These are phyloP conservation scores for Adrianichthys oophorus DNA, from an alignment of 2,797 vertebrate genomes.

Conservation along the genomic window DNA sequence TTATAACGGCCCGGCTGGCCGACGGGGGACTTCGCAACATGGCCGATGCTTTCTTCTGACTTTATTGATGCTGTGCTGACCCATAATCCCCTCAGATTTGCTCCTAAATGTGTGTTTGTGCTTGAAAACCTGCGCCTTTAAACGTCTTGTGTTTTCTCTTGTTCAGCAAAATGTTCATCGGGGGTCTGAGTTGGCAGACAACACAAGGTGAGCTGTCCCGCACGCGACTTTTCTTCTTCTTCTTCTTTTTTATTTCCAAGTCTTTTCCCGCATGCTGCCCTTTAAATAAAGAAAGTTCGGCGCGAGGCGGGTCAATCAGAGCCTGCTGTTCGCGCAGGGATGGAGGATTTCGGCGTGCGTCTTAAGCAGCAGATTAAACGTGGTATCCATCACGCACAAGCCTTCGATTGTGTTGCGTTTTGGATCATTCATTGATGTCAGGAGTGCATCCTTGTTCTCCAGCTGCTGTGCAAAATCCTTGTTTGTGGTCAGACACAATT, in stretches of 20 bases:
- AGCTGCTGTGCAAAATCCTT: slow-evolving; percentile 14
- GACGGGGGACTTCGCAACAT: slow-evolving; percentile 81
- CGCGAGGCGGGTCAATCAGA: slow-evolving; percentile 50
- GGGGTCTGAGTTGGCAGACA: slow-evolving; percentile 94
- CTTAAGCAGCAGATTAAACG: slow-evolving; percentile 56
- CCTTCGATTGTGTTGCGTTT: slow-evolving; percentile 39
- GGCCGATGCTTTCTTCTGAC: slow-evolving; percentile 81
- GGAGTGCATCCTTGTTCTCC: slow-evolving; percentile 41
- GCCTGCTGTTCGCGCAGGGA: slow-evolving; percentile 54
- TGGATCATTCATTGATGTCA: slow-evolving; percentile 39
- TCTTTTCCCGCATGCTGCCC: not conserved
- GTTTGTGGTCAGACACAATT: slow-evolving; percentile 51
- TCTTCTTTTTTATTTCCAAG: too few relatives aligned
- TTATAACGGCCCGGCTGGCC: slow-evolving; percentile 76
- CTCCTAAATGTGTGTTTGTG: slow-evolving; percentile 22
- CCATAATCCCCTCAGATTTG: slow-evolving; percentile 3
- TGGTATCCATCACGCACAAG: slow-evolving; percentile 33
- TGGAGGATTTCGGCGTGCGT: slow-evolving; percentile 51
- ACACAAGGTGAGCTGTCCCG: slow-evolving; percentile 90
- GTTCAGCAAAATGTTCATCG: slow-evolving; percentile 96
- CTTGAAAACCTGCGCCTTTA: slow-evolving; percentile 36
- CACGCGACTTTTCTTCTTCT: slow-evolving; percentile 64
- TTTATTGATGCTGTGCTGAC: slow-evolving; percentile 65
- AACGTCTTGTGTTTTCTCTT: slow-evolving; percentile 70
- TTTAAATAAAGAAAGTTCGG: slow-evolving; percentile 31